phyloP scores from a whole-genome alignment of 2,888 invertebrate species.

The Heliconius erato region DNA sequence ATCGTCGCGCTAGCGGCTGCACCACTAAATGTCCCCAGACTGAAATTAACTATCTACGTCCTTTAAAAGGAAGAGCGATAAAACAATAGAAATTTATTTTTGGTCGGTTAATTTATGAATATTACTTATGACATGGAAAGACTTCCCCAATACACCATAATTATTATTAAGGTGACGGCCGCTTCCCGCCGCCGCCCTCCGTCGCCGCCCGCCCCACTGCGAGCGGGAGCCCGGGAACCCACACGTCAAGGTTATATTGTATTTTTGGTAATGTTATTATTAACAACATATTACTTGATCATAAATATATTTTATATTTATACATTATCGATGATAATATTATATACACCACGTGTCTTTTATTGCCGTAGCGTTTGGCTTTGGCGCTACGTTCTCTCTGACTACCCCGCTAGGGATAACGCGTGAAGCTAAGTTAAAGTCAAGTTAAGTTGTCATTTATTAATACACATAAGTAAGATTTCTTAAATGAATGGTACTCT shows the following conservation, averaged over 20 bases:
- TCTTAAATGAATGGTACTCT: too few relatives aligned
- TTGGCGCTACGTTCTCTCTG: too few relatives aligned
- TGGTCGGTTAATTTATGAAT: constrained; percentile 25
- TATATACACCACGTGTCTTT: too few relatives aligned
- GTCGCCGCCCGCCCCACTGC: not conserved
- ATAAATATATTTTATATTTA: not conserved
- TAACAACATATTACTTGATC: not conserved
- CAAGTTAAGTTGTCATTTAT: too few relatives aligned
- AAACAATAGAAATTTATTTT: constrained; percentile 19
- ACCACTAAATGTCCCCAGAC: not conserved
- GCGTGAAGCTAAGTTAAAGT: too few relatives aligned
- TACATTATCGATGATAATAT: too few relatives aligned
- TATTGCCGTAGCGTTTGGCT: too few relatives aligned
- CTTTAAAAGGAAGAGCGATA: not conserved
- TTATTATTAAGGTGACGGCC: constrained; percentile 35
- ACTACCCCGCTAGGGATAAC: too few relatives aligned
- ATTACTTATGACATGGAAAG: constrained; percentile 36
- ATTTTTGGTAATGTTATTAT: too few relatives aligned
- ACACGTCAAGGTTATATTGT: too few relatives aligned
- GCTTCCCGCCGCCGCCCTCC: not conserved
- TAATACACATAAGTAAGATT: too few relatives aligned
- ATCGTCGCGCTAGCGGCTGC: not conserved
- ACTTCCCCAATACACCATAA: constrained; percentile 43
- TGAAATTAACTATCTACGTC: not conserved
- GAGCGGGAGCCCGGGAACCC: not conserved